Conservation (phyloP, 1,140 invertebrate genomes). For the Drosophila baimaii region DNA sequence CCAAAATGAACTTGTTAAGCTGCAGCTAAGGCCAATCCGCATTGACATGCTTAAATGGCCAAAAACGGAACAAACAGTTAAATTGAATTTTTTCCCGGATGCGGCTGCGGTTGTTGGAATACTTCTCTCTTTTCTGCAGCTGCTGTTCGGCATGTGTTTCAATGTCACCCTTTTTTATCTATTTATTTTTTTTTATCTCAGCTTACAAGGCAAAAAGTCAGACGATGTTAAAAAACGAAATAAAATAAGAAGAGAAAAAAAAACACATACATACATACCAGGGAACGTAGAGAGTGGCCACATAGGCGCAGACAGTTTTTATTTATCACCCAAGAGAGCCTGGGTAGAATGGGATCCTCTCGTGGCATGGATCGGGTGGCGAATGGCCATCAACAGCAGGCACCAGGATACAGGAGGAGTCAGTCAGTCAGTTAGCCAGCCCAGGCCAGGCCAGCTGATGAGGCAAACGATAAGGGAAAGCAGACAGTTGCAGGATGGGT, state of each 20-base stretch:
- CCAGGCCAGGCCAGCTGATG: conserved; percentile 54
- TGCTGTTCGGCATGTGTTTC: conserved; percentile 60
- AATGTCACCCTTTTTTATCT: conserved; percentile 45
- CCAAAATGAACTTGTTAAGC: conserved; percentile 76
- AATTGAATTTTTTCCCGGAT: conserved; percentile 67
- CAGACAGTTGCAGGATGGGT: conserved; percentile 44
- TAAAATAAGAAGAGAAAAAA: conserved; percentile 23
- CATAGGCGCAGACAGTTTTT: conserved; percentile 82
- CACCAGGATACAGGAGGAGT: conserved; percentile 1
- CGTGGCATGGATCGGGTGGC: conserved; percentile 17
- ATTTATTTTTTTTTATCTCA: conserved; percentile 31
- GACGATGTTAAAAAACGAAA: conserved; percentile 24
- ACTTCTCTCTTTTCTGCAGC: conserved; percentile 31
- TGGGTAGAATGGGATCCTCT: neutral
- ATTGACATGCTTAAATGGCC: conserved; percentile 70
- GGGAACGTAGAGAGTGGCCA: conserved; percentile 19
- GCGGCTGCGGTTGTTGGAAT: conserved; percentile 27
- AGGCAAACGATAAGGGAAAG: conserved; percentile 46
- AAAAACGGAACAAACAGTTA: conserved; percentile 62
- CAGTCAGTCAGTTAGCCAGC: conserved; percentile 23
- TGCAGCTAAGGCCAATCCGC: conserved; percentile 24
- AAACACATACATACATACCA: conserved; percentile 9
- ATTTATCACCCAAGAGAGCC: conserved; percentile 68
- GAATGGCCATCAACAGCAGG: conserved; percentile 52
- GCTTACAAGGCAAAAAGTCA: conserved; percentile 70